Evolutionary conservation across 1,140 invertebrate species (phyloP).

Genomic region (Microvelia longipes): DNA sequence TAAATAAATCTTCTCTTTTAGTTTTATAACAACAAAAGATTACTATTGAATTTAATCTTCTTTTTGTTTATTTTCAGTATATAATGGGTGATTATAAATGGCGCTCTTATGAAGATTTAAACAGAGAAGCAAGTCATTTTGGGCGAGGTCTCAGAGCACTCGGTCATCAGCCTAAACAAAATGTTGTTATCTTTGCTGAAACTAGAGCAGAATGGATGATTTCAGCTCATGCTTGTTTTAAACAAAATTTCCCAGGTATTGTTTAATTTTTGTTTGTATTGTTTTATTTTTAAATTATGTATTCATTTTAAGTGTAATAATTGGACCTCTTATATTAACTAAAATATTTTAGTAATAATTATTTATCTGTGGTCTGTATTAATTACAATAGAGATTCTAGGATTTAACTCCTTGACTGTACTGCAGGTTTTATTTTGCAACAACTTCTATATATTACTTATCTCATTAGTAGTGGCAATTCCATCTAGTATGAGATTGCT

Average conservation of each 20-base stretch:
- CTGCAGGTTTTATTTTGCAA: too few species aligned
- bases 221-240: conserved; percentile 83
- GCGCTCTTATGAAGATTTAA: conserved; percentile 69
- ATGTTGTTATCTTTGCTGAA: conserved; percentile 89
- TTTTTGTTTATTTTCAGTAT: conserved; percentile 39
- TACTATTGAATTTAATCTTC: too few species aligned
- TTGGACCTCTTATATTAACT: too few species aligned
- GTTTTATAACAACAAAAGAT: too few species aligned
- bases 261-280: conserved; percentile 2
- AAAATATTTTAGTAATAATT: too few species aligned
- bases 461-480: too few species aligned
- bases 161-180: conserved; percentile 46
- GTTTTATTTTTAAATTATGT: not conserved
- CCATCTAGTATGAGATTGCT: too few species aligned
- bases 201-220: conserved; percentile 95
- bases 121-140: conserved; percentile 54
- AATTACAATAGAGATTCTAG: too few species aligned
- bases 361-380: too few species aligned
- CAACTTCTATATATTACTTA: too few species aligned
- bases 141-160: conserved; percentile 56
- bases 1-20: too few species aligned
- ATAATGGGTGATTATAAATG: conserved; percentile 87
- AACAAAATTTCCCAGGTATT: conserved; percentile 68
- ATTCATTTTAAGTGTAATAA: not conserved
- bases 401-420: too few species aligned